These are phyloP conservation scores for Aspiorhynchus laticeps DNA, from an alignment of 2,113 vertebrate species.

Conservation along the genomic window DNA sequence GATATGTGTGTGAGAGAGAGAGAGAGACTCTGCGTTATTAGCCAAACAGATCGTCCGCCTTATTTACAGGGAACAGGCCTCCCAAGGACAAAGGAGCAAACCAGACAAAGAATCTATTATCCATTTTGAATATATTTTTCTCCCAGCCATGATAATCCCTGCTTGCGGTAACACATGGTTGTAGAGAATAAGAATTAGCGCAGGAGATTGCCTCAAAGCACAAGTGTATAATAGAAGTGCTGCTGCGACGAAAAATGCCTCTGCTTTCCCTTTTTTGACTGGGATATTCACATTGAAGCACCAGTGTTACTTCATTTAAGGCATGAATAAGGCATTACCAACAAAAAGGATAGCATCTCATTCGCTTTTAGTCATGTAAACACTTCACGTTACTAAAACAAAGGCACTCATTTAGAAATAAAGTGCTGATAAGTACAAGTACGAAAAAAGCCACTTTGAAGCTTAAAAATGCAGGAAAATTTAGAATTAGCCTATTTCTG, in stretches of 20 bases:
- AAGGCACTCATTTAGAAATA: constrained; percentile 59
- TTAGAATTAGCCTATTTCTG: not conserved
- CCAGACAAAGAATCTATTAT: constrained; percentile 72
- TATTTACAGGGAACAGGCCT: constrained; percentile 67
- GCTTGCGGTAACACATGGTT: constrained; percentile 47
- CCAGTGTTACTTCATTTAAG: constrained; percentile 63
- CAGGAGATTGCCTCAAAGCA: constrained; percentile 59
- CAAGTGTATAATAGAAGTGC: constrained; percentile 55
- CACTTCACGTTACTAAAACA: constrained; percentile 62
- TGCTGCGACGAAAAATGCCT: constrained; percentile 51
- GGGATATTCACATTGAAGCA: constrained; percentile 54
- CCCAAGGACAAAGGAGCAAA: constrained; percentile 71
- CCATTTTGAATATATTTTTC: constrained; percentile 61
- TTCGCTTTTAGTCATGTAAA: constrained; percentile 57
- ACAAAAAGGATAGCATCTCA: constrained; percentile 57
- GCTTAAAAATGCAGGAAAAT: not conserved
- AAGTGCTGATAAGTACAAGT: constrained; percentile 48
- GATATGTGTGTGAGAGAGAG: constrained; percentile 56
- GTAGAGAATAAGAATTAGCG: constrained; percentile 46
- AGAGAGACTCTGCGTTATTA: constrained; percentile 42
- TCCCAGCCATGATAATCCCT: constrained; percentile 63
- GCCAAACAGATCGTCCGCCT: constrained; percentile 65
- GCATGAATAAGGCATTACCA: constrained; percentile 56
- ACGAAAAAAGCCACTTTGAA: constrained; percentile 20
- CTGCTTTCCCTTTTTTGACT: constrained; percentile 46